Evolutionary conservation across 2,888 invertebrate species (phyloP), one percentile per base, ranked within the genome.

Genomic region (Hypena proboscidalis): DNA sequence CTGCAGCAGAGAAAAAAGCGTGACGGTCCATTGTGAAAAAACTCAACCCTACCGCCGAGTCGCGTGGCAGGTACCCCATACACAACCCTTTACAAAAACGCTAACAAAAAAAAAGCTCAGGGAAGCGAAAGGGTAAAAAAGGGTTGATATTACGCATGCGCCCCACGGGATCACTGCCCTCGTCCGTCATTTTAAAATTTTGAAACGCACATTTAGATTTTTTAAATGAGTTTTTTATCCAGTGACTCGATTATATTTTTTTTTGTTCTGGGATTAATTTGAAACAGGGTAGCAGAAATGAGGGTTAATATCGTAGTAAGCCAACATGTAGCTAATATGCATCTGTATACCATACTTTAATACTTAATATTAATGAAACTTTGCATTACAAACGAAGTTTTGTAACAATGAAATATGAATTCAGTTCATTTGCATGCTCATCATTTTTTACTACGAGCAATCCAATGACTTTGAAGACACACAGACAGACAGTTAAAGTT

Each of bases 81-180:
- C 78, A 79, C 85, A 90, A 90, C 88, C 88, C 90, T 86, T 88
- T 90, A 87, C 72, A 86, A 86, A 88, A 88, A 85, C 78, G 80
- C 83, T 83, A 79, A 88, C 77, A 88, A 90, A 90, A 90, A 88
- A 74, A 89, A 74, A 70, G 39, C 80, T 80, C 80, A 65, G 89
- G 86, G 85, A 83, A 81, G 72, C 80, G 83, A 89, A 90, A 85
- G 89, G 89, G 87, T 87, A 83, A 87, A 89, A 86, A 90, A 89
- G 90, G 90, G 90, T 90, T 89, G 83, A 64, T 77, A 81, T 81
- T 84, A 86, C 90, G 90, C 90, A 88, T 90, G 90, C 90, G 90
- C 74, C 71, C 71, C 74, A 64, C 48, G 81, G 84, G 86, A 85
- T 80, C 84, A 85, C 68, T 85, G 86, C 84, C 87, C 90, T 85